Base-by-base conservation (phyloP, 1,140 invertebrate genomes). In the Drosophila serrata region DNA sequence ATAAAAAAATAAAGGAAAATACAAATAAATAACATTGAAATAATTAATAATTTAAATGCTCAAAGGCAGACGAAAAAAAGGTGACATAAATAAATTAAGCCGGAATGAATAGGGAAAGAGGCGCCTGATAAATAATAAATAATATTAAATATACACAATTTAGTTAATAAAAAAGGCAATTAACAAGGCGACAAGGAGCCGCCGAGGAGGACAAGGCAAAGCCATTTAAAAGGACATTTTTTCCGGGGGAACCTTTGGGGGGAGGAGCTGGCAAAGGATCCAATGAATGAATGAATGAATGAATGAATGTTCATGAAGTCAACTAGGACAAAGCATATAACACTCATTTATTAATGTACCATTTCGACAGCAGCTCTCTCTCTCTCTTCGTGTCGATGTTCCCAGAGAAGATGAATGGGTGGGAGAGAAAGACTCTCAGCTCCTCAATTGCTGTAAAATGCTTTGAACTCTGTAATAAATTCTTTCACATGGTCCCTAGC, bases 261-360 rank as follows among this genome's bases (percentile, higher is more conserved):
- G 79, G 72, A 22, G 42, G 29, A 45, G 29, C 31, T 9, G 45
- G 51, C 59, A 61, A 61, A 72, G 48, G 60, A 63, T 69, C 76
- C 67, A 76, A 84, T 87, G 84, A 87, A 88, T 88, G 82, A 87
- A 87, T 87, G 76, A 87, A 24, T 24, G 24, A 24, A 24, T 24
- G 24, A 24, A 24, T 24, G 24, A 87, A 33, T 87, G 84, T 84
- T 84, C 84, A 88, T 87, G 84, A 88, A 88, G 84, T 88, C 84
- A 87, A 87, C 84, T 88, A 88, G 82, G 84, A 90, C 85, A 88
- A 88, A 88, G 84, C 80, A 77, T 75, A 88, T 90, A 88, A 84
- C 84, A 90, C 84, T 88, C 84, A 88, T 88, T 88, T 88, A 88
- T 88, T 88, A 88, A 88, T 88, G 84, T 84, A 81, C 80, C 82